Evolutionary conservation across 92 coral and sea anemone genomes (phyloP).

Genomic region (Umimayanthus kanabou): DNA sequence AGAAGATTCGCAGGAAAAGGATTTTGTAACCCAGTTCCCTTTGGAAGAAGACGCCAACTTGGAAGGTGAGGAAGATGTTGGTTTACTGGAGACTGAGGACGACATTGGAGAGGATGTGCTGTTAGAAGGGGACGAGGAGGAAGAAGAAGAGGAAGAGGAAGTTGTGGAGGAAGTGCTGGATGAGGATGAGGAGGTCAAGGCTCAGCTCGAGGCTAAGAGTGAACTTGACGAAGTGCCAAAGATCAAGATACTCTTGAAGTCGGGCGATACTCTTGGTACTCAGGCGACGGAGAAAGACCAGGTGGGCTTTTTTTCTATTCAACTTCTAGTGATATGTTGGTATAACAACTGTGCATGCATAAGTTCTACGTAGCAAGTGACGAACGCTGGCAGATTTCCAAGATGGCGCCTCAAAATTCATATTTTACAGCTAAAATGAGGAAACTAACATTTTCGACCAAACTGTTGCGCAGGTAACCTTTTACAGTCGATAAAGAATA

Average conservation of each 20-base stretch:
- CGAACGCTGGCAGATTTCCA: too few species aligned
- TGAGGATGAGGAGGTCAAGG: conserved; percentile 32
- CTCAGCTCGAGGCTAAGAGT: conserved; percentile 26
- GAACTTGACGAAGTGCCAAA: conserved; percentile 21
- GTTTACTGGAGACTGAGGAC: conserved; percentile 2
- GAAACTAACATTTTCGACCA: too few species aligned
- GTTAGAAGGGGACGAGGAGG: conserved; percentile 46
- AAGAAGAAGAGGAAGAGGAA: conserved; percentile 53
- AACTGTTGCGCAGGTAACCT: too few species aligned
- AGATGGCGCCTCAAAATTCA: too few species aligned
- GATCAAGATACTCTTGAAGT: conserved; percentile 38
- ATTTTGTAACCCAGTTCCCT: conserved; percentile 63
- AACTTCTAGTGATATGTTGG: background rate
- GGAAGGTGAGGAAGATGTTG: conserved; percentile 36
- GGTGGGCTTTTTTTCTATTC: background rate
- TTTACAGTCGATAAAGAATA: too few species aligned
- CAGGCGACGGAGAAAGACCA: conserved; percentile 61
- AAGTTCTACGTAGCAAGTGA: too few species aligned
- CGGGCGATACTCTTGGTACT: conserved; percentile 24
- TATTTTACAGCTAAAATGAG: too few species aligned
- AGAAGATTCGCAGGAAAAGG: conserved; percentile 75
- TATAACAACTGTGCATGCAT: background rate
- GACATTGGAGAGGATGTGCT: conserved; percentile 56
- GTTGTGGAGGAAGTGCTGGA: conserved; percentile 16
- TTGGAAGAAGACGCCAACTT: conserved; percentile 62